phyloP scores from a whole-genome alignment of 2,888 invertebrate species.

The Peribatodes rhomboidaria region DNA sequence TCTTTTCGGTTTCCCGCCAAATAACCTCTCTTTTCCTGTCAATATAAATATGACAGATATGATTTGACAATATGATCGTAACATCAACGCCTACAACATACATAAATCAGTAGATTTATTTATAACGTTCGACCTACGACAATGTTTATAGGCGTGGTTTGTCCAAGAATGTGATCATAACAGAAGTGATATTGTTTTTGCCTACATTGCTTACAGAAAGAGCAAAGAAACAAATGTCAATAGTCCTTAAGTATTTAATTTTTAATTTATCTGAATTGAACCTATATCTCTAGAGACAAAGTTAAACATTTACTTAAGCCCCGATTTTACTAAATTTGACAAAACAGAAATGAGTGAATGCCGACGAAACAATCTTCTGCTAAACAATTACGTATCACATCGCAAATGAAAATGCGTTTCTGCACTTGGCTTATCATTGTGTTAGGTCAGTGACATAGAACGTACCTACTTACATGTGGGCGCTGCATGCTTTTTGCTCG shows the following conservation, averaged over 20 bases:
- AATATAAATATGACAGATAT: slow-evolving; percentile 16
- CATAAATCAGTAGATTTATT: slow-evolving; percentile 20
- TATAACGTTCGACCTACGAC: slow-evolving; percentile 58
- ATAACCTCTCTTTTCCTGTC: background rate
- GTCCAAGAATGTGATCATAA: slow-evolving; percentile 47
- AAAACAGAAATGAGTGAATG: too few relatives aligned
- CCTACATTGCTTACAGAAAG: background rate
- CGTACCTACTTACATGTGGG: slow-evolving; percentile 55
- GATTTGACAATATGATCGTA: slow-evolving; percentile 18
- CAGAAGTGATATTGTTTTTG: background rate
- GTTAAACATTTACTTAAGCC: too few relatives aligned
- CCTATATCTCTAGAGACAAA: too few relatives aligned
- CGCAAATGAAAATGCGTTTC: slow-evolving; percentile 17
- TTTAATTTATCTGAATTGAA: too few relatives aligned
- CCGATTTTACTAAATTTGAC: too few relatives aligned
- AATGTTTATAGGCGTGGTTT: slow-evolving; percentile 42
- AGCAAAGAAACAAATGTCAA: too few relatives aligned
- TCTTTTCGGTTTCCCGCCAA: too few relatives aligned
- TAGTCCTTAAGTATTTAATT: too few relatives aligned
- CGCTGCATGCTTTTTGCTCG: slow-evolving; percentile 46
- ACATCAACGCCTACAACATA: background rate
- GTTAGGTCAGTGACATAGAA: slow-evolving; percentile 66
- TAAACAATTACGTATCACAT: too few relatives aligned
- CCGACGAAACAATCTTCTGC: too few relatives aligned
- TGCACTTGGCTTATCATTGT: slow-evolving; percentile 46